Evolutionary conservation across 1,140 invertebrate genomes (phyloP).

Genomic region (Sogatella furcifera): DNA sequence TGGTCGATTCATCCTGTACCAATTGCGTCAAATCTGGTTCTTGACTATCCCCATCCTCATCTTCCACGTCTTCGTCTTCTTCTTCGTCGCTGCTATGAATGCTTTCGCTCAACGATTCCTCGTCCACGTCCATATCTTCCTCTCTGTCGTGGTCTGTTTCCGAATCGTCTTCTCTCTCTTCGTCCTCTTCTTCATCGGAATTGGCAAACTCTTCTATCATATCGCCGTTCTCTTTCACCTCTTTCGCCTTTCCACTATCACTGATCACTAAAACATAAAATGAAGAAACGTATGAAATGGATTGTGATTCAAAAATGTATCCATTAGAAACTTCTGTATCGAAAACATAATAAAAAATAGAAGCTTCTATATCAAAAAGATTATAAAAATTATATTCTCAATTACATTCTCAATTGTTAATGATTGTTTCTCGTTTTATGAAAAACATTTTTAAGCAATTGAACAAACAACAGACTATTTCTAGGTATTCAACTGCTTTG

Average conservation of each 20-base stretch:
- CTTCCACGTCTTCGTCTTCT: constrained; percentile 21
- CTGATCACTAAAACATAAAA: too few species aligned
- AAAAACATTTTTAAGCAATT: too few species aligned
- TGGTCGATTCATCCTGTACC: constrained; percentile 38
- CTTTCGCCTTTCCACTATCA: constrained; percentile 10
- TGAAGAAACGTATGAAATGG: too few species aligned
- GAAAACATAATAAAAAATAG: too few species aligned
- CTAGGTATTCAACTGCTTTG: too few species aligned
- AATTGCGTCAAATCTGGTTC: constrained; percentile 46
- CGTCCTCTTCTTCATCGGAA: constrained; percentile 27
- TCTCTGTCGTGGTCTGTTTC: constrained; percentile 37
- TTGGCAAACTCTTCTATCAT: constrained; percentile 15
- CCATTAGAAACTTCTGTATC: too few species aligned
- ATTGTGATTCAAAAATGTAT: too few species aligned
- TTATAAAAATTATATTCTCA: too few species aligned
- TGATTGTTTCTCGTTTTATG: too few species aligned
- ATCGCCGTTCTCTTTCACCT: constrained; percentile 30
- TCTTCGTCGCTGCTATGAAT: background rate
- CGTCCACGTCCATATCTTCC: constrained; percentile 34
- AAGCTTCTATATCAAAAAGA: too few species aligned
- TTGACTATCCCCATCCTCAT: constrained; percentile 30
- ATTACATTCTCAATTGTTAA: too few species aligned
- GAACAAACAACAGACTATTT: too few species aligned
- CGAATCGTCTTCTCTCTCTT: constrained; percentile 29
- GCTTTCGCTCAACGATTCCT: constrained; percentile 19